Evolutionary conservation across 2,888 invertebrate species (phyloP).

Genomic region (Auanema sp.): DNA sequence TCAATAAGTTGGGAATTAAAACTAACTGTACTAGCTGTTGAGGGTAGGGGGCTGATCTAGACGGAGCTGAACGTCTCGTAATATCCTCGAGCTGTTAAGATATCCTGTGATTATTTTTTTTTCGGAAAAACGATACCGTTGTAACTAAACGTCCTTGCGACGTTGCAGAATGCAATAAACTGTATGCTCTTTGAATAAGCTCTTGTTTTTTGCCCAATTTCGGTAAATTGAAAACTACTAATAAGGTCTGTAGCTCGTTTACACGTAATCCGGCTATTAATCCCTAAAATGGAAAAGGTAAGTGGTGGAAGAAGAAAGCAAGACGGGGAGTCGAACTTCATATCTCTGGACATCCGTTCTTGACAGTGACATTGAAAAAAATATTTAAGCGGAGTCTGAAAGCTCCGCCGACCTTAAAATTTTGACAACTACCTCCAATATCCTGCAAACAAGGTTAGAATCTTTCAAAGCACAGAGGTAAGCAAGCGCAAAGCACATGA

Average conservation of each 20-base stretch:
- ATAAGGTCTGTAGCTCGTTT: constrained; percentile 31
- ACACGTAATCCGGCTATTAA: constrained; percentile 20
- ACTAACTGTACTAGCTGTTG: not conserved
- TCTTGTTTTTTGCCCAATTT: constrained; percentile 50
- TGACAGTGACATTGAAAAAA: no score
- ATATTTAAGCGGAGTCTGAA: no score
- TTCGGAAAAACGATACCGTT: not conserved
- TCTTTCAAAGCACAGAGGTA: no score
- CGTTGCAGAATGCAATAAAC: constrained; percentile 8
- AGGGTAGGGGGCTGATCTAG: not conserved
- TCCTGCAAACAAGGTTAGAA: no score
- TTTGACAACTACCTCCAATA: no score
- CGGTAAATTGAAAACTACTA: constrained; percentile 27
- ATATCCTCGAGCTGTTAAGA: not conserved
- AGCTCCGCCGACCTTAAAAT: no score
- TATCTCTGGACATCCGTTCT: no score
- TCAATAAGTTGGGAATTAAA: not conserved
- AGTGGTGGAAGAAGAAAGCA: not conserved
- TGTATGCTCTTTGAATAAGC: constrained; percentile 26
- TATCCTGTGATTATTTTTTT: not conserved
- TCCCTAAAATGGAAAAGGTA: constrained; percentile 7
- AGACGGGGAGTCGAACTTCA: no score
- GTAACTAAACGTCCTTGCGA: constrained; percentile 11
- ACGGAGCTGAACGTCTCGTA: not conserved
- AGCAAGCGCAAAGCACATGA: no score